Base-by-base conservation (phyloP, 2,113 vertebrate genomes). In the Erythrocercus mccallii region DNA sequence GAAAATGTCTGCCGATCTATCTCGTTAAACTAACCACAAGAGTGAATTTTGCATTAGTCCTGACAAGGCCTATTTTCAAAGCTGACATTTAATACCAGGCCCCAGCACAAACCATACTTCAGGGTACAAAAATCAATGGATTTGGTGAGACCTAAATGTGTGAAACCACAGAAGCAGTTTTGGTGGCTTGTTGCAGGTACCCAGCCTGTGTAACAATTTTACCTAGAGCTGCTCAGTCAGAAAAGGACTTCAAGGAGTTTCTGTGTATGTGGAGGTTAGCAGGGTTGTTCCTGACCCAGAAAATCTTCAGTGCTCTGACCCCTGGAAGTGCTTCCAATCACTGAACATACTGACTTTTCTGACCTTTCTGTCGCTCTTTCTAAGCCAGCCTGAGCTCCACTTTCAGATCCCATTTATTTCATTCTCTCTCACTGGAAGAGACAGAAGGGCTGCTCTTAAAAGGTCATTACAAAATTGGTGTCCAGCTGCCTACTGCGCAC, bases 371-470 rank as follows among this genome's bases (percentile, higher is more conserved):
- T 73, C 18, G 1, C 38, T 82, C 60, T 76, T 64, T 66, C 12
- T 45, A 60, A 97, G 62, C 51, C 66, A 86, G 37, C 58, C 76
- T 66, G 78, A 81, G 37, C 31, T 79, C 60, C 86, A 54, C 51
- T 91, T 87, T 92, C 77, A 70, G 74, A 86, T 56, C 57, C 79
- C 57, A 21, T 86, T 62, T 94, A 86, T 87, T 94, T 96, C 50
- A 74, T 91, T 87, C 90, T 83, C 66, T 16, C 79, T 64, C 85
- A 80, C 76, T 69, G 65, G 81, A 90, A 79, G 88, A 92, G 94
- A 94, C 89, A 95, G 95, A 97, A 92, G 33, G 33, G 11, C 56
- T 77, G 57, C 66, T 94, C 27, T 87, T 45, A 94, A 97, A 97
- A 97, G 92, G 86, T 92, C 94, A 90, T 7, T 45, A 24, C 23